These are phyloP conservation scores for Ruditapes philippinarum DNA, from an alignment of 1,140 invertebrate species.

Conservation along the genomic window DNA sequence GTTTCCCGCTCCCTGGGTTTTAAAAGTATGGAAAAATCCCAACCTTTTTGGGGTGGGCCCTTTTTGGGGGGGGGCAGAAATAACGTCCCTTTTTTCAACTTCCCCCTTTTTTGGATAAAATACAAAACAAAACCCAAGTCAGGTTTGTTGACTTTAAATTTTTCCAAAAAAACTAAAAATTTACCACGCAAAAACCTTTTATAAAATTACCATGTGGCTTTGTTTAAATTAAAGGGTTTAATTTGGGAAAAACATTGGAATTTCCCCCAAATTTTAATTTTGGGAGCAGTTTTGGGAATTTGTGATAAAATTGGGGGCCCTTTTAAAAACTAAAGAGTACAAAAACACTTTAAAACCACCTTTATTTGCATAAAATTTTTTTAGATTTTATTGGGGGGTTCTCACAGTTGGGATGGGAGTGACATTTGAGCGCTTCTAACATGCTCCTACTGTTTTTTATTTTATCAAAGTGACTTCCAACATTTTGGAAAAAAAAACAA, in stretches of 20 bases:
- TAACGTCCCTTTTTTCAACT: constrained; percentile 10
- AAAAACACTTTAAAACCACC: neutral
- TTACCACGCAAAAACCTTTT: too few relatives aligned
- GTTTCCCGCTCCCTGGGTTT: too few relatives aligned
- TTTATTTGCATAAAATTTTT: constrained; percentile 22
- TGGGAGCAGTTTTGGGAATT: too few relatives aligned
- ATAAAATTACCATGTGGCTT: too few relatives aligned
- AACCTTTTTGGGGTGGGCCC: neutral
- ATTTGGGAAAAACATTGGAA: too few relatives aligned
- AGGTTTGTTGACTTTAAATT: too few relatives aligned
- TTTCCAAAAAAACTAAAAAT: too few relatives aligned
- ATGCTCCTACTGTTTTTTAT: constrained; percentile 16
- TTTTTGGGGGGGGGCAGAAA: neutral
- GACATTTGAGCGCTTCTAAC: constrained; percentile 44
- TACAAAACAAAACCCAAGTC: too few relatives aligned
- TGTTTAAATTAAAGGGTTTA: too few relatives aligned
- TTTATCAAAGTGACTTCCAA: constrained; percentile 38
- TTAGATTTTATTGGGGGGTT: neutral
- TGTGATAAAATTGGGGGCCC: too few relatives aligned
- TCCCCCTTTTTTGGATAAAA: neutral
- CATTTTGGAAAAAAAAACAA: neutral
- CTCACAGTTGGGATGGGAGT: neutral
- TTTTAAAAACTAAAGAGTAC: neutral
- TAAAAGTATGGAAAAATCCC: neutral
- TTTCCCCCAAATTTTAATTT: neutral